These are phyloP conservation scores for Drosophila repletoides DNA, from an alignment of 1,140 invertebrate genomes.

Conservation along the genomic window DNA sequence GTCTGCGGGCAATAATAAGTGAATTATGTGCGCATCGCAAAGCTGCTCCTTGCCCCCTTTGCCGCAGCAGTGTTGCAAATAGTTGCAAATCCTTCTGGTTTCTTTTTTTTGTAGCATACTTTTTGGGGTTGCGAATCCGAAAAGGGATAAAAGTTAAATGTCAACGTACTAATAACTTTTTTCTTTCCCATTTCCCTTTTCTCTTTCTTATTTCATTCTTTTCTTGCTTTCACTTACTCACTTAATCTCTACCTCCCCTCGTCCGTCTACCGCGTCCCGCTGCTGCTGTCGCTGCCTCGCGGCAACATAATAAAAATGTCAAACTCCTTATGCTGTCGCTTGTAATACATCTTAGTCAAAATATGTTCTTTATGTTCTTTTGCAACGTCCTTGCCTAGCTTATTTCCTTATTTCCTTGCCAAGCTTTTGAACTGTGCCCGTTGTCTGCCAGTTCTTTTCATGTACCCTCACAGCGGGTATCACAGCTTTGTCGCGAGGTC, in stretches of 20 bases:
- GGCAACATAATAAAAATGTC: slow-evolving; percentile 76
- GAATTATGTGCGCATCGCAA: slow-evolving; percentile 63
- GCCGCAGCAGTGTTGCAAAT: slow-evolving; percentile 1
- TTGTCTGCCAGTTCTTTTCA: neutral
- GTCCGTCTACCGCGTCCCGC: no score
- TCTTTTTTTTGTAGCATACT: slow-evolving; percentile 26
- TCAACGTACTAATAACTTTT: slow-evolving; percentile 9
- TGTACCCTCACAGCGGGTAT: no score
- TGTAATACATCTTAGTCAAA: slow-evolving; percentile 80
- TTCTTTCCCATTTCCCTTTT: neutral
- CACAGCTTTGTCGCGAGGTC: no score
- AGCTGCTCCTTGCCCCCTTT: neutral
- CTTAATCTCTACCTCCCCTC: neutral
- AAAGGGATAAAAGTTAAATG: slow-evolving; percentile 19
- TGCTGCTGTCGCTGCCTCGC: slow-evolving; percentile 17
- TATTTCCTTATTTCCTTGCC: slow-evolving; percentile 21
- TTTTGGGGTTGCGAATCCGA: slow-evolving; percentile 14
- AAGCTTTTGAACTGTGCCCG: slow-evolving; percentile 13
- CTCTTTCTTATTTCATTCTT: no score
- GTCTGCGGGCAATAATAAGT: slow-evolving; percentile 62
- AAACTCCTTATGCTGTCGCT: slow-evolving; percentile 74
- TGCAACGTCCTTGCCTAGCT: slow-evolving; percentile 32
- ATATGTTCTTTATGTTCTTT: slow-evolving; percentile 65
- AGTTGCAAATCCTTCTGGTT: slow-evolving; percentile 34
- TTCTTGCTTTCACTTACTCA: neutral